Evolutionary conservation across 2,797 vertebrate species (phyloP), one percentile per base, ranked within the genome.

Genomic region (Acrossocheilus fasciatus): DNA sequence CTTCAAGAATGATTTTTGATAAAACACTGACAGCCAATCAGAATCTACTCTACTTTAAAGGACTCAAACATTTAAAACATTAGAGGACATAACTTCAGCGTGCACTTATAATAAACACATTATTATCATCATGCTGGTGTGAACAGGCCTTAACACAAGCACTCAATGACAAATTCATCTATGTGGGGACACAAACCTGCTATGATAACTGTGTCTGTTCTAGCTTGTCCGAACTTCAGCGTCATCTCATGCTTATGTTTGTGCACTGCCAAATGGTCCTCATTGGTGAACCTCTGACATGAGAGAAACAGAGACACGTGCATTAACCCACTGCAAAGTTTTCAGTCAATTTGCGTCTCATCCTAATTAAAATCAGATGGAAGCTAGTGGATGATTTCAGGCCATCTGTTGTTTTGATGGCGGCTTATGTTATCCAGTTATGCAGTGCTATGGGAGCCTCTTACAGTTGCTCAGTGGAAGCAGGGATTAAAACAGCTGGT

Each of bases 191-290:
- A 62, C 36, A 84, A 86, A 95, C 95, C 95, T 94, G 94, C 94
- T 82, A 96, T 96, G 77, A 96, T 96, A 87, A 96, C 95, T 8
- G 95, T 95, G 90, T 96, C 95, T 34, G 94, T 96, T 88, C 95
- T 92, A 76, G 95, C 93, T 26, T 98, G 98, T 92, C 98, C 98
- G 90, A 99, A 98, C 92, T 99, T 99, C 93, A 99, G 93, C 36
- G 98, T 99, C 98, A 99, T 98, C 96, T 99, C 98, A 93, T 99
- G 98, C 92, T 99, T 99, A 95, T 99, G 98, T 95, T 97, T 99
- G 92, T 99, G 98, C 88, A 99, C 98, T 14, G 98, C 97, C 93
- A 99, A 94, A 93, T 99, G 98, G 94, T 99, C 98, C 95, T 99
- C 98, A 90, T 99, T 99, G 89, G 98, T 99, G 93, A 99, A 99